Conservation (phyloP, 2,797 vertebrate species). For the Enteromius fasciolatus region DNA sequence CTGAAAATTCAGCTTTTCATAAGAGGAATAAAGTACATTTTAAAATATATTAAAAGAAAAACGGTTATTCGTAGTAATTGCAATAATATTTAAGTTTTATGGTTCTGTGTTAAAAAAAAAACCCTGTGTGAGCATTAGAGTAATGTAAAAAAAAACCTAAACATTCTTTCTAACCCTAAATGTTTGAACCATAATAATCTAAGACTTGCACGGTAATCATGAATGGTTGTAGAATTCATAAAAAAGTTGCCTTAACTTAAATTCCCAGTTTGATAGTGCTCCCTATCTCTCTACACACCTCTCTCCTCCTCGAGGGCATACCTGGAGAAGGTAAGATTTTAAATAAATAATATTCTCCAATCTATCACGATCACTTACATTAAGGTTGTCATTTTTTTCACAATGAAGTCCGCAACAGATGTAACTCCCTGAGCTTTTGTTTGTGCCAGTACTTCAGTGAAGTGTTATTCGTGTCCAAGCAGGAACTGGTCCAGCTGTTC, state of each 20-base stretch:
- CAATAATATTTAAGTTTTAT: neutral
- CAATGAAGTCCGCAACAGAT: neutral
- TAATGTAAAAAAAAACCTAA: neutral
- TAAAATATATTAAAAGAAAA: neutral
- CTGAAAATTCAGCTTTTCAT: neutral
- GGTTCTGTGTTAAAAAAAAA: neutral
- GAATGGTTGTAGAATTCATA: neutral
- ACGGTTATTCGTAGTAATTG: neutral
- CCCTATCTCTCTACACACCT: constrained; percentile 79
- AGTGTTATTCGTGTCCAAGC: neutral
- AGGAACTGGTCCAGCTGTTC: constrained; percentile 77
- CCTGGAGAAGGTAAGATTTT: constrained; percentile 77
- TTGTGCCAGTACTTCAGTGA: neutral
- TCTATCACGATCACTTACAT: neutral
- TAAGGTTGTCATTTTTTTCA: neutral
- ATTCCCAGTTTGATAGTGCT: constrained; percentile 75
- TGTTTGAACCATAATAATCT: neutral
- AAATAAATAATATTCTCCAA: neutral
- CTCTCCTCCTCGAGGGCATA: constrained; percentile 77
- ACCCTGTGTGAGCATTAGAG: neutral
- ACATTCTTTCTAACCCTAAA: neutral
- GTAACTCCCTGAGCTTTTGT: neutral
- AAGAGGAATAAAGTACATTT: neutral
- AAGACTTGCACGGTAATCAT: neutral
- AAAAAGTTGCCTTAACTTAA: constrained; percentile 39